Base-by-base conservation (phyloP, 2,888 invertebrate species). In the Cryptus armator region DNA sequence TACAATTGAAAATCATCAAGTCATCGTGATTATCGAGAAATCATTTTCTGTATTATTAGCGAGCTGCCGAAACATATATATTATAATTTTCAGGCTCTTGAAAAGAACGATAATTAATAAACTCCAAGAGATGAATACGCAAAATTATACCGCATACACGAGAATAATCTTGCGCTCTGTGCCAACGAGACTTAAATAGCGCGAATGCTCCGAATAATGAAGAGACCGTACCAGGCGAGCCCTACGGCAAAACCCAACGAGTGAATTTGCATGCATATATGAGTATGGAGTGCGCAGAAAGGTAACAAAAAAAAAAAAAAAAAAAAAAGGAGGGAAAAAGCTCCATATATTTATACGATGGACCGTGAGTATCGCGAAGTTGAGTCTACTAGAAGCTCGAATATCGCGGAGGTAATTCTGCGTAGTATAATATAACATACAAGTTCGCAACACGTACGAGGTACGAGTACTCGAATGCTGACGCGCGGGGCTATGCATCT, bases 231-330 rank as follows among this genome's bases (percentile, higher is more conserved):
- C 24, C 48, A 43, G 37, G 53, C 79, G 53, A 56, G 66, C 44
- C 46, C 19, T 53, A 43, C 14, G 62, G 59, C 12, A 74, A 72
- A 83, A 72, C 59, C 48, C 16, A 62, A 48, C 59, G 59, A 78
- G 62, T 62, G 62, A 78, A 78, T 83, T 82, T 77, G 48, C 77
- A 72, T 78, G 72, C 62, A 74, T 78, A 68, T 56, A 66, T 56
- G 67, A 14, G 59, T 62, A 44, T 37, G 14, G 75, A 51, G 75
- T 64, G 51, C 64, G 48, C 37, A 9, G 29, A 37, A 16, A 48
- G 16, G 32, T 62, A n/a, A 7, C 29, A 29, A 32, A 29, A 59
- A 59, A 16, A 53, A 7, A n/a, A 56, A 53, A 48, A 2, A 29
- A 32, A 29, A 59, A 59, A 56, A 53, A 48, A 2, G 4, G n/a